Evolutionary conservation across 37 sponge, comb jelly and placozoan genomes (phyloP).

Genomic region (Eunapius fragilis): DNA sequence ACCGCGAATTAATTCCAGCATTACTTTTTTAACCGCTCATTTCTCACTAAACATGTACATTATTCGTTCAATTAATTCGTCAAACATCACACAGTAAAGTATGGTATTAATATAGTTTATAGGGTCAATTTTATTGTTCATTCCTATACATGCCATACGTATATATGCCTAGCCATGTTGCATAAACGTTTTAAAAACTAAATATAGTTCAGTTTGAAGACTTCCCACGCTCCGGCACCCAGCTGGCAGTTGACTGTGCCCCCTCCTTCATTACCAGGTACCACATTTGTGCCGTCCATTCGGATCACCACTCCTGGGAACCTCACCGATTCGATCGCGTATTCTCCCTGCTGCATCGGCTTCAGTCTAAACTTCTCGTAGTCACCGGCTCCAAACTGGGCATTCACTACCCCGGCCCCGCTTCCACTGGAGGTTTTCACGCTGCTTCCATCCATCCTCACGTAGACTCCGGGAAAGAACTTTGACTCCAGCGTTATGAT

Average conservation of each 20-base stretch:
- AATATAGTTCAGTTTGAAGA: too few species aligned
- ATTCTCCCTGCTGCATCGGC: not conserved
- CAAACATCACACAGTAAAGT: too few species aligned
- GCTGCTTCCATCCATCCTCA: not conserved
- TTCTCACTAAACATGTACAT: too few species aligned
- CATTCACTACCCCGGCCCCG: not conserved
- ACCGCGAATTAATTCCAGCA: too few species aligned
- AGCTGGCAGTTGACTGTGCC: not conserved
- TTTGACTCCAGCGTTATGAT: not conserved
- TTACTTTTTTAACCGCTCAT: too few species aligned
- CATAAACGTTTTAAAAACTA: too few species aligned
- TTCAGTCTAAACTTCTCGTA: not conserved
- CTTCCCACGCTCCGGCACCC: not conserved
- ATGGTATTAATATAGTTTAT: too few species aligned
- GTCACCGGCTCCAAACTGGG: not conserved
- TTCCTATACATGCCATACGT: too few species aligned
- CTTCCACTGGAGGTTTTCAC: not conserved
- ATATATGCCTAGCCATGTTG: too few species aligned
- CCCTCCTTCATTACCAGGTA: constrained; percentile 12
- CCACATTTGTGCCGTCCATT: constrained; percentile 8
- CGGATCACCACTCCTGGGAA: not conserved
- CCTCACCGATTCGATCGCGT: not conserved
- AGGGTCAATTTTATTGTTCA: too few species aligned
- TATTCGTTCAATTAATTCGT: too few species aligned
- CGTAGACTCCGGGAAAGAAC: not conserved